Conservation (phyloP, 2,888 invertebrate species). For the Trachelus tabidus region DNA sequence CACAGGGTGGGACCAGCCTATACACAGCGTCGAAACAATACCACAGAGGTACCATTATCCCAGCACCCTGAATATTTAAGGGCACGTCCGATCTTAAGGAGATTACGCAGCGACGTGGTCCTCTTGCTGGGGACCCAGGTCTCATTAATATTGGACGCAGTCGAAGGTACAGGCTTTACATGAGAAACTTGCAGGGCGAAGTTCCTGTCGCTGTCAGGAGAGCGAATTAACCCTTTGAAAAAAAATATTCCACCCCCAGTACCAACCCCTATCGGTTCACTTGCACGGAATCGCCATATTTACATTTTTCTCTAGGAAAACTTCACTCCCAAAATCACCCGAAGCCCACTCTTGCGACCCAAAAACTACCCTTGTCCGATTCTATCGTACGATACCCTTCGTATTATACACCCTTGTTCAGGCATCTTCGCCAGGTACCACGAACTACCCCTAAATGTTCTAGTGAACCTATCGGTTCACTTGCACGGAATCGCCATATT, state of each 20-base stretch:
- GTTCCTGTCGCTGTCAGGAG: neutral
- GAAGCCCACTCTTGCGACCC: neutral
- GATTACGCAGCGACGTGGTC: constrained; percentile 32
- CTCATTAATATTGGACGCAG: constrained; percentile 38
- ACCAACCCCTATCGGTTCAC: neutral
- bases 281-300: neutral
- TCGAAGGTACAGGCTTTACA: constrained; percentile 29
- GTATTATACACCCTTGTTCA: too few species aligned
- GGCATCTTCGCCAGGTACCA: neutral
- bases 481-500: neutral
- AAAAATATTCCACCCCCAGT: neutral
- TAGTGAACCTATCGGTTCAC: neutral
- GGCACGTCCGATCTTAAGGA: constrained; percentile 37
- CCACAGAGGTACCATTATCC: constrained; percentile 31
- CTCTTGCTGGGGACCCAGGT: constrained; percentile 19
- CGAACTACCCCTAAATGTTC: neutral
- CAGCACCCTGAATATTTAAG: constrained; percentile 34
- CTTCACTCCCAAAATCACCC: neutral
- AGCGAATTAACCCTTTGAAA: neutral
- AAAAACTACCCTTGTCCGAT: neutral
- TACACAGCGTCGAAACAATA: constrained; percentile 27
- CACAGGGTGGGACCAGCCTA: neutral
- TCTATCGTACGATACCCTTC: neutral
- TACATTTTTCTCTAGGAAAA: neutral
- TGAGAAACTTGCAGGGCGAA: neutral